Base-by-base conservation (phyloP, 2,797 vertebrate genomes). In the Acipenser transmontanus region DNA sequence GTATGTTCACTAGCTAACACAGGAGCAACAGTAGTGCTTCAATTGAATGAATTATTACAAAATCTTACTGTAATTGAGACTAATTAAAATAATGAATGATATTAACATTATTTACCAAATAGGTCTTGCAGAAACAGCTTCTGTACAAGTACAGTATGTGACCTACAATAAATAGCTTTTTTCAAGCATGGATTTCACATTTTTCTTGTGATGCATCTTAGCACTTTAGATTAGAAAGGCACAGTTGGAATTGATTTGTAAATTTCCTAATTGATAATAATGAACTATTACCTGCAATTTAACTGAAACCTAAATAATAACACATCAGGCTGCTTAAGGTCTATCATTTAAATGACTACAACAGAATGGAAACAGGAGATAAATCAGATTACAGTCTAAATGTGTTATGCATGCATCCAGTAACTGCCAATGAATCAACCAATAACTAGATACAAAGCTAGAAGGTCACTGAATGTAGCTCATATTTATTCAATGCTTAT, bases 391-490 rank as follows among this genome's bases (percentile, higher is more conserved):
- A 77, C 70, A 79, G 71, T 78, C 80, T 84, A 77, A 74, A 81
- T 83, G 75, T 77, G 80, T 78, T 83, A 78, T 80, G 81, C 84
- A 81, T 85, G 79, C 78, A 75, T 78, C 73, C 72, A 75, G 82
- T 77, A 78, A 82, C 79, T 82, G 76, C 78, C 77, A 80, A 78
- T 84, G 84, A 84, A 86, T 87, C 86, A 85, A 84, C 77, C 66
- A 70, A 69, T 76, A 84, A 84, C 75, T 59, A 71, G 72, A 79
- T 73, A 71, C 68, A 78, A 77, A 76, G 80, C 78, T 83, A 82
- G 84, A 88, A 87, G 89, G 86, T 87, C 85, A 85, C 71, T 75
- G 73, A 76, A 81, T 85, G 74, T 80, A 71, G 73, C 75, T 82
- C 75, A 76, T 82, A 81, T 87, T 87, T 85, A 83, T 88, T 86